phyloP scores from a whole-genome alignment of 2,113 vertebrate genomes.

The Nansenia antarctica region DNA sequence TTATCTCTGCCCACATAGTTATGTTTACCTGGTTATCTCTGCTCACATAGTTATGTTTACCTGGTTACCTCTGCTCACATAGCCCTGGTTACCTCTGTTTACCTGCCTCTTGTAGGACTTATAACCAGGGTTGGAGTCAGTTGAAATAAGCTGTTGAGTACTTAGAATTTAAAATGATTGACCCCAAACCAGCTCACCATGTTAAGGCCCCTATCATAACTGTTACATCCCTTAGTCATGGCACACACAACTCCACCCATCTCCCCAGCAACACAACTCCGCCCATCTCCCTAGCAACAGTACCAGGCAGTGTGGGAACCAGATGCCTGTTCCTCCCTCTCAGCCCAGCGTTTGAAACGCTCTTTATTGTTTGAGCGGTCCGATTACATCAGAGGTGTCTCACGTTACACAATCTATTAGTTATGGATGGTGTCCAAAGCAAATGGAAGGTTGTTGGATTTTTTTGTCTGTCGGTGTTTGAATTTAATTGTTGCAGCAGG shows the following conservation, averaged over 20 bases:
- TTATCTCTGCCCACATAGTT: too few species aligned
- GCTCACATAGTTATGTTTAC: too few species aligned
- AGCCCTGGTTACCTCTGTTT: too few species aligned
- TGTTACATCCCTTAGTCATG: too few species aligned
- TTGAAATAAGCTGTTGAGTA: too few species aligned
- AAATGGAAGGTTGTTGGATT: constrained; percentile 9
- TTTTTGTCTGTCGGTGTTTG: background rate
- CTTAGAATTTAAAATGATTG: too few species aligned
- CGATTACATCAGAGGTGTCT: constrained; percentile 3
- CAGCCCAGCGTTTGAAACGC: background rate
- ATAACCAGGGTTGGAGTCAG: too few species aligned
- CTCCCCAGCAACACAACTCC: background rate
- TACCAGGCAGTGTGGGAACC: background rate
- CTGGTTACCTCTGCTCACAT: too few species aligned
- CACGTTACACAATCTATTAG: constrained; percentile 5
- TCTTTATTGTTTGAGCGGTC: background rate
- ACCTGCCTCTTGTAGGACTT: too few species aligned
- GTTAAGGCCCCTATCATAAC: too few species aligned
- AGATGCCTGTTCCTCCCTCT: background rate
- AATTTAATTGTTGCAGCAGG: background rate
- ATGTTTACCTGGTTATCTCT: too few species aligned
- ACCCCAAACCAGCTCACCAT: too few species aligned
- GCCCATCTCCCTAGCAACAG: background rate
- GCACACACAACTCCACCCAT: background rate
- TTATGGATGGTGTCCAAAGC: constrained; percentile 21